Base-by-base conservation (phyloP, 2,113 vertebrate genomes). In the Lepus americanus region DNA sequence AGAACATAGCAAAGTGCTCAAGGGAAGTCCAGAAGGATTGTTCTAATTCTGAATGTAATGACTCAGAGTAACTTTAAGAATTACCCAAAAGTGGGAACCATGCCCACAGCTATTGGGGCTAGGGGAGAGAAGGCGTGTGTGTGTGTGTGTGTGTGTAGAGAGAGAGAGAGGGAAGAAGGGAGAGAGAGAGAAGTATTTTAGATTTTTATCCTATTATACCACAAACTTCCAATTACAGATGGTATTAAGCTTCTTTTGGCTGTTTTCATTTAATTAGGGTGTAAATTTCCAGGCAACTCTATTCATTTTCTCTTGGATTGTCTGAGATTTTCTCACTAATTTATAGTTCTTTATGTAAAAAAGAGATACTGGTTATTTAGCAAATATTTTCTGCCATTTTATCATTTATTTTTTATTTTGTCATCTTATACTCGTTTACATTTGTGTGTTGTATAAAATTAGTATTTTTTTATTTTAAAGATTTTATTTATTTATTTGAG, bases 241-340 rank as follows among this genome's bases (percentile, higher is more conserved):
- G 67, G 69, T 25, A 36, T 59, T 69, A 79, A 78, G 64, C 31
- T 90, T 16, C 19, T 93, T 82, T n/a, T 74, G 59, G 12, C 14
- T 55, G 25, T 66, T 81, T 67, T 55, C 9, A 25, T 9, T 55
- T 76, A 76, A 16, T 70, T 84, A 59, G 4, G 83, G 17, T 89
- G 16, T 94, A 72, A 85, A 72, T 64, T 79, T 10, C 20, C 4
- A 61, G 9, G 69, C 36, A 69, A 23, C 55, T 59, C 36, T 70
- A 61, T 72, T 85, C 73, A 85, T 53, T 94, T 78, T 69, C 79
- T 90, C 8, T 84, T 63, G 23, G 72, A 49, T 84, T 83, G 33
- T 67, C 61, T 89, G 73, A 51, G 12, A 53, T 70, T 78, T 70
- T 78, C 64, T 84, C 44, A 69, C 4, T 31, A 77, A 14, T 83